Base-by-base conservation (phyloP, 2,888 invertebrate species). In the Ctenicera cuprea region DNA sequence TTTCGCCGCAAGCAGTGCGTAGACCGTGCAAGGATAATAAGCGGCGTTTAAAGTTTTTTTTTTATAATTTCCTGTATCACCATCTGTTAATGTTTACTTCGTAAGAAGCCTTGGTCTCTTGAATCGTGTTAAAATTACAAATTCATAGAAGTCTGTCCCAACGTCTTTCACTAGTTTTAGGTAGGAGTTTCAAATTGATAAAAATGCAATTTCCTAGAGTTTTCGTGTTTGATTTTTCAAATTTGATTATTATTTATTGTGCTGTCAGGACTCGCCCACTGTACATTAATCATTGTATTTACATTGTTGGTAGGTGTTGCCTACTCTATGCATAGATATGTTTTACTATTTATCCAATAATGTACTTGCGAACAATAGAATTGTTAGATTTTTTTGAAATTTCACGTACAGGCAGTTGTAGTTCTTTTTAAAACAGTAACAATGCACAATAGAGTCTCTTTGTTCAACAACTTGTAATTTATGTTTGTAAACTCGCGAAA, bases 131-230 rank as follows among this genome's bases (percentile, higher is more conserved):
- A 16, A 45, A 62, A 71, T 57, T 64, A 66, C 61, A 59, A 70
- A 45, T 48, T 64, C 57, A 64, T 71, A 71, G 70, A 71, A 71
- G 69, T 80, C 77, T 80, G 81, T 81, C 82, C 83, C 82, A 82
- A 80, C 69, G 85, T 85, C 85, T 85, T 85, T 85, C 85, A 85
- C 83, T 83, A 84, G 83, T 79, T 77, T 80, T 80, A 78, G 75
- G 73, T 73, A 71, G 76, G 70, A 62, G 54, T 75, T 80, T 79
- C 77, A 67, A 76, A 75, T 73, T 74, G 62, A 67, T n/a, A 33
- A 64, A 62, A 77, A 69, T 33, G 41, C 22, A 66, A 52, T 65
- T 68, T 71, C 64, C 48, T 38, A 69, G 38, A 14, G 20, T 22
- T 61, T 69, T 52, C 18, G n/a, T n/a, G n/a, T n/a, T n/a, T n/a